Percentiles rank a stretch among this genome's conserved stretches.
Conservation (phyloP, 2,113 vertebrate species). For the Heloderma charlesbogerti region DNA sequence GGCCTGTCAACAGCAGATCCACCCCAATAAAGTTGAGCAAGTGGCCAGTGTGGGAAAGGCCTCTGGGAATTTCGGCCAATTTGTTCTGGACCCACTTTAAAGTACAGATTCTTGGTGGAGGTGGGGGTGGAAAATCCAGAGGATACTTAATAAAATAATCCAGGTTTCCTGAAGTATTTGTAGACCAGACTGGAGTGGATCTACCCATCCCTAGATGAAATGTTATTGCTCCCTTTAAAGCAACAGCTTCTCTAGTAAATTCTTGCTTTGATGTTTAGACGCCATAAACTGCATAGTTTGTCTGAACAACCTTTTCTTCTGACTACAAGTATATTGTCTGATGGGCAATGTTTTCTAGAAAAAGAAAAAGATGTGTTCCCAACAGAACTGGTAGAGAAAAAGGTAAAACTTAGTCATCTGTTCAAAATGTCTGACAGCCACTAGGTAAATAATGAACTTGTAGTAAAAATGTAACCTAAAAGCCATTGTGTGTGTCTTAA, state of each 20-base stretch:
- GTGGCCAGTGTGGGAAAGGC: not conserved
- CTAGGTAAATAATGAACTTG: slow-evolving; percentile 9
- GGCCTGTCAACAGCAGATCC: not conserved
- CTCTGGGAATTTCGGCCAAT: not conserved
- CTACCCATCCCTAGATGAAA: not conserved
- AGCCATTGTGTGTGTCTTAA: no score
- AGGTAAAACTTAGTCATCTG: not conserved
- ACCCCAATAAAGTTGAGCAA: not conserved
- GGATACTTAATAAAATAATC: not conserved
- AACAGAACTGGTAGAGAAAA: not conserved
- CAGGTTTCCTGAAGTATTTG: not conserved
- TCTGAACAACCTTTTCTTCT: not conserved
- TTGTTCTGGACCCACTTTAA: not conserved
- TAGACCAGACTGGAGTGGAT: not conserved
- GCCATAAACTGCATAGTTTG: not conserved
- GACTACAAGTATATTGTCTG: not conserved
- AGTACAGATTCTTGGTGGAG: not conserved
- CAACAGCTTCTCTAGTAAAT: not conserved
- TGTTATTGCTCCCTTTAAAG: not conserved
- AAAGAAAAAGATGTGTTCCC: not conserved
- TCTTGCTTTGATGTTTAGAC: not conserved
- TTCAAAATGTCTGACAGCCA: not conserved
- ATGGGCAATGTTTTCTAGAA: slow-evolving; percentile 9
- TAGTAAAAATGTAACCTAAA: no score
- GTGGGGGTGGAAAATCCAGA: not conserved